phyloP scores from a whole-genome alignment of 2,797 vertebrate genomes.

The Dendrocincla fuliginosa region DNA sequence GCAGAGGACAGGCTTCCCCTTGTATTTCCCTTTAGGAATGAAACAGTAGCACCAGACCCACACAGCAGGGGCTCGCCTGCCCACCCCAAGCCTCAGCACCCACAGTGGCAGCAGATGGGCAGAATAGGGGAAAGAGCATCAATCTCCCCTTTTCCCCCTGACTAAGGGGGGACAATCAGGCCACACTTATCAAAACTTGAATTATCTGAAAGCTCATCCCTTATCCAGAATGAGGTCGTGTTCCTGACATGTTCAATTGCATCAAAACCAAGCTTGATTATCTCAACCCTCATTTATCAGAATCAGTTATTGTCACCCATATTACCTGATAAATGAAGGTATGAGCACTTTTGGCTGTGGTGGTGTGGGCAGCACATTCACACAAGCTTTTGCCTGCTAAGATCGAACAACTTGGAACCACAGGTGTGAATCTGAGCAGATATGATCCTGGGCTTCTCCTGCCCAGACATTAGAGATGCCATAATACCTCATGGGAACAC shows the following conservation, averaged over 20 bases:
- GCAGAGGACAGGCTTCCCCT: neutral
- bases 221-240: neutral
- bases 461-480: neutral
- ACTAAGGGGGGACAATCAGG: neutral
- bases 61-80: fast-evolving
- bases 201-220: neutral
- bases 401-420: neutral
- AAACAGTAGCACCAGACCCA: fast-evolving
- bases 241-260: neutral
- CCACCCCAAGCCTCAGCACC: neutral
- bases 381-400: neutral
- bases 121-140: neutral
- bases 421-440: neutral
- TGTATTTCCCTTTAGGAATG: neutral
- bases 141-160: neutral
- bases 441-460: neutral
- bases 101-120: neutral
- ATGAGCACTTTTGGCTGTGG: neutral
- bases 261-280: neutral
- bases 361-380: neutral
- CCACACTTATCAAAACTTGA: neutral
- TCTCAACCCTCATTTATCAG: neutral
- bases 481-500: neutral
- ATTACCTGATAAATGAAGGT: neutral
- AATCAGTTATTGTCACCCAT: neutral